A percentile compares a stretch with the other conserved stretches of the same genome.
phyloP scores from a whole-genome alignment of 2,797 vertebrate genomes.

The Oophaga sylvatica region DNA sequence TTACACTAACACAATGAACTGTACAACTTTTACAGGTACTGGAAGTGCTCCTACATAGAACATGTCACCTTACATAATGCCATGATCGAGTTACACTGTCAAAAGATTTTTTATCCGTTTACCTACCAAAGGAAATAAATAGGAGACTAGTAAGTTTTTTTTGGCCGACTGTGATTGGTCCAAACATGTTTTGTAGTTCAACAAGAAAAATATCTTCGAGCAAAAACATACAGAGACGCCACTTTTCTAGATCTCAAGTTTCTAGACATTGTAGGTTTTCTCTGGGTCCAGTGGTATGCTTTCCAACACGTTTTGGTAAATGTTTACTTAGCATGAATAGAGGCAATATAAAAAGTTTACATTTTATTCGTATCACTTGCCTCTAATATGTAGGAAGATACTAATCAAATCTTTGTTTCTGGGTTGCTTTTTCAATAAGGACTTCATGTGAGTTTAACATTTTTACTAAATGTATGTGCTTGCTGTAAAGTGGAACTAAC shows the following conservation, averaged over 20 bases:
- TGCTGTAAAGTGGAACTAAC: background rate
- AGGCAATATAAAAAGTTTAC: constrained; percentile 23
- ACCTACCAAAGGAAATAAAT: constrained; percentile 22
- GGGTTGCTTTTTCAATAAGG: background rate
- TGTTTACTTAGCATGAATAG: background rate
- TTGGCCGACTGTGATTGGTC: background rate
- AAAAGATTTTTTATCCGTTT: background rate
- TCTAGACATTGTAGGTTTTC: background rate
- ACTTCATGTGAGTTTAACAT: background rate
- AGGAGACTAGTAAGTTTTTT: background rate
- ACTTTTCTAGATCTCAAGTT: background rate
- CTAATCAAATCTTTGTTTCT: background rate
- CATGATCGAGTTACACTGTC: background rate
- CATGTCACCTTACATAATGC: background rate
- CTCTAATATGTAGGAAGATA: background rate
- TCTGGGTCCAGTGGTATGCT: background rate
- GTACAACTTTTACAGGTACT: constrained; percentile 8
- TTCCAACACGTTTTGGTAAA: background rate
- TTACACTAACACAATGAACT: constrained; percentile 41
- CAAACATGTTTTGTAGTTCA: background rate
- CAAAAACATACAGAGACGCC: background rate
- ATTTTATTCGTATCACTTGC: constrained; percentile 19
- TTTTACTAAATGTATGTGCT: constrained; percentile 8
- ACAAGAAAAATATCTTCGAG: background rate
- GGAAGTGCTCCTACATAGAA: background rate